Evolutionary conservation across 64 coral and sea anemone species (phyloP), one percentile per base, ranked within the genome.

Genomic region (Stichodactyla mertensii): DNA sequence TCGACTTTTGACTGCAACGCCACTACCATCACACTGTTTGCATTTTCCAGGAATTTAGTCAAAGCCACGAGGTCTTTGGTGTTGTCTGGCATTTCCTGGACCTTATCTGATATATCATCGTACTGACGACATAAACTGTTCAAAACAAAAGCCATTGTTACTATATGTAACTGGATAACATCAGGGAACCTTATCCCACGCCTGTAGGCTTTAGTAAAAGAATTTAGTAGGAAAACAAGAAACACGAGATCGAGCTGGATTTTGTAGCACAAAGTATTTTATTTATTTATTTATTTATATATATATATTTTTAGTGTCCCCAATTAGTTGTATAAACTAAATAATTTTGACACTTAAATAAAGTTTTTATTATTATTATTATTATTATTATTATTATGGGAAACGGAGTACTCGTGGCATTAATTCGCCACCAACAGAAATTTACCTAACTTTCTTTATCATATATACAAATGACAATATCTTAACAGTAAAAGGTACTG

Each of bases 61-160:
- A 98, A 79, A 19, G 90, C 82, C 54, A 98, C 96, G 22, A 98
- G 69, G 83, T 98, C 96, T 51, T 89, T 89, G 79, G 92, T 98
- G 54, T 98, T 98, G 54, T 92, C 93, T 61, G 96, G 96, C 96
- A 98, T 98, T 66, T 98, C 96, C 54, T 98, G 96, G 54, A 98
- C 96, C 31, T 98, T 98, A 90, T 98, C 96, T 26, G 96, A 98
- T 69, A 98, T 95, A 16, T 98, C 96, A 88, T 98, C 96, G 82
- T 98, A 98, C 18, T 94, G 88, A 53, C 84, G 91, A 80, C 96
- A 98, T 71, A 98, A 58, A 22, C 96, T 98, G 61, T 5, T 8
- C 62, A 22, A 66, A 20, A 66, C 62, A 66, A 66, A 66, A 64
- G 8, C 5, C 36, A 45, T 45, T 45, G 36, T 45, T 45, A 45